Evolutionary conservation across 1,140 invertebrate species (phyloP), one percentile per base, ranked within the genome.

Genomic region (Olivierus martensii): DNA sequence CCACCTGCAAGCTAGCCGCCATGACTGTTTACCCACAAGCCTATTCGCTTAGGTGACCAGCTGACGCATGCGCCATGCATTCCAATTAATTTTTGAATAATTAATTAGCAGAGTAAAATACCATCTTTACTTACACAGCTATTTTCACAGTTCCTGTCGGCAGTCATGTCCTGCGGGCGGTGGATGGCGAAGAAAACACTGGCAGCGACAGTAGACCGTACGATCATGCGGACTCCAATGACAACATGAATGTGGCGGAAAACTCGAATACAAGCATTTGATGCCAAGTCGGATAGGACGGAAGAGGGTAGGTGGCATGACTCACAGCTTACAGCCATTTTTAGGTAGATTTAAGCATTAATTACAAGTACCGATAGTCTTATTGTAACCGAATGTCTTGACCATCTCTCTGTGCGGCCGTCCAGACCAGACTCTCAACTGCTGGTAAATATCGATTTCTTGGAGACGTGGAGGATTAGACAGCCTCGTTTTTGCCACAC

Each of bases 61-160:
- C 9, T 18, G 37, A 49, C 53, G 53, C 53, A 55, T 55, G 53
- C 53, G 53, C 46, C 14, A 9, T 55, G 21, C 42, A 46, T 46
- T 46, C 48, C 53, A 55, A 55, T 55, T 55, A 55, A 55, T 55
- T 55, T 55, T 55, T 55, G 53, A 55, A 55, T 55, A 55, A 55
- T 55, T 55, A 55, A 55, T 55, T 55, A 55, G 48, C 44, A 44
- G 53, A 55, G 53, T 55, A 55, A 55, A 55, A 55, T 55, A 55
- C 53, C 53, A 50, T 55, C 48, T 55, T 49, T 44, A 49, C 46
- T 48, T 50, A 55, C 50, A 51, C 41, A 47, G 53, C 53, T 46
- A 55, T 55, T 55, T 55, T 55, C 53, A 46, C 53, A 44, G 48
- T 22, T 55, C 34, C 43, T 43, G 48, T 54, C 39, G 45, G 46